Base-by-base conservation (phyloP, 2,888 invertebrate genomes). In the Drosophila macrospina region DNA sequence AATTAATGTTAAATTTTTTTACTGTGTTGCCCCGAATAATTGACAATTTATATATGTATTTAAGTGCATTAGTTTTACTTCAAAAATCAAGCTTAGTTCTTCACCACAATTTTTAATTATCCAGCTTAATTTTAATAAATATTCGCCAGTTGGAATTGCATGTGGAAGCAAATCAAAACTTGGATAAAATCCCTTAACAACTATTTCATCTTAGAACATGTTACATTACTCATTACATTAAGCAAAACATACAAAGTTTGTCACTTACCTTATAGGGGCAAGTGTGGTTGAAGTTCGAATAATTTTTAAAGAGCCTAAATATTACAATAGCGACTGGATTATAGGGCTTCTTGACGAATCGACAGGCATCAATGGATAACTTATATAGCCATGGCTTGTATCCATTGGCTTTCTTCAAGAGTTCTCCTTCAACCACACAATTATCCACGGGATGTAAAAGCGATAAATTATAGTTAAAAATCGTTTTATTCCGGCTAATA, bases 351-450 rank as follows among this genome's bases (percentile, higher is more conserved):
- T 16, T 16, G 0, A 52, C 0, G 28, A 56, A 71, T 5, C 24
- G 32, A 0, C 76, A 75, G 2, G 0, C 28, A 26, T 75, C 60
- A 0, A 66, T 0, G 1, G 7, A 6, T 4, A 10, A 0, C 4
- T 70, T 66, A 2, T 45, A 60, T 0, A 75, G 26, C 66, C 66
- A 75, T 1, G 76, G 76, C 34, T 66, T 71, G 0, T 60, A 70
- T 0, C 71, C 71, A 54, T 37, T 74, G 1, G 52, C 60, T 20
- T 45, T 74, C 10, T 65, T 47, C 0, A 65, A 51, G 0, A 54
- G 0, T 6, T 45, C 26, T 0, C 10, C 1, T 0, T 15, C 10
- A 4, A 47, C 1, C 5, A 4, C 0, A 5, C 24, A 0, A 2
- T 26, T 5, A 1, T 61, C 3, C 0, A 16, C 15, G 0, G 69